Base-by-base conservation (phyloP, 2,113 vertebrate species). In the Nibea coibor region DNA sequence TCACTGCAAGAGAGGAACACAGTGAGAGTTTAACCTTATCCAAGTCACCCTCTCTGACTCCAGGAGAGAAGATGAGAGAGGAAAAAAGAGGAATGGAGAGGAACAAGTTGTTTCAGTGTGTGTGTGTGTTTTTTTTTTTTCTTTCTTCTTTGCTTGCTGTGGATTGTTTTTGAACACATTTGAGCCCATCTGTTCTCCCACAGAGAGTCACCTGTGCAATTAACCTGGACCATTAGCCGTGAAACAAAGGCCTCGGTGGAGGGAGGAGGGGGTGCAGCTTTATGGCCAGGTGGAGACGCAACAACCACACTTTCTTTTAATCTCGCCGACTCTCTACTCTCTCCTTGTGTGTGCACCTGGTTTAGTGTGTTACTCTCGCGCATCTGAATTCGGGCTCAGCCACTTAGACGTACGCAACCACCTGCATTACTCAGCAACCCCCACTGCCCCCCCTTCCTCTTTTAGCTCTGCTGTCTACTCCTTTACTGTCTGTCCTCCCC, bases 131-230 rank as follows among this genome's bases (percentile, higher is more conserved):
- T 26, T 26, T 26, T 58, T 3, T 57, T 57, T 28, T 70, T 67
- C 47, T 69, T 57, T 57, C 28, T 70, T 67, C 47, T 69, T 57
- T 71, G 43, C 69, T 81, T 81, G 80, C 69, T 87, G 83, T 4
- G 64, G 86, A 87, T 87, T 94, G 89, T 91, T 93, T 92, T 89
- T 89, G 85, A 94, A 92, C 93, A 93, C 91, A 93, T 91, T 93
- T 93, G 82, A 89, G 90, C 87, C 93, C 93, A 94, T 95, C 93
- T 93, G 94, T 92, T 93, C 89, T 84, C 83, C 81, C 74, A 81
- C 81, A 90, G 79, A 93, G 92, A 93, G 89, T 92, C 93, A 94
- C 93, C 92, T 93, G 93, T 84, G 90, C 91, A 94, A 95, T 95
- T 95, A 95, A 95, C 93, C 93, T 91, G 75, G 87, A 79, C 82